phyloP scores from a whole-genome alignment of 1,140 invertebrate genomes.

The Harlomillsia oculata region DNA sequence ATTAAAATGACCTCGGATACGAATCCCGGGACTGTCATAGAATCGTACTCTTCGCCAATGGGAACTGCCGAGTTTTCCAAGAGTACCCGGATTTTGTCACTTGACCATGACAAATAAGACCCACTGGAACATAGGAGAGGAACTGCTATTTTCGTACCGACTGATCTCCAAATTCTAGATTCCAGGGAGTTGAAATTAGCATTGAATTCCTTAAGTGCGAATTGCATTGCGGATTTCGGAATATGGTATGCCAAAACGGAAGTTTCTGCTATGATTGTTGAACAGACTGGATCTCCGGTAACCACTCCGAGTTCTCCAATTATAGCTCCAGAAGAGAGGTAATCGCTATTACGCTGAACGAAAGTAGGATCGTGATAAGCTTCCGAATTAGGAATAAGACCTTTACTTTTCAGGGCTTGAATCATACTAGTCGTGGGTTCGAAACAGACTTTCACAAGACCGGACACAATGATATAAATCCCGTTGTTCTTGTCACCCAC shows the following conservation, averaged over 20 bases:
- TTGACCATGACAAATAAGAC: conserved; percentile 15
- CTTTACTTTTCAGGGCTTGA: neutral
- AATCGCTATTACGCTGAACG: conserved; percentile 38
- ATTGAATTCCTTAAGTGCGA: conserved; percentile 14
- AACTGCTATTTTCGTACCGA: conserved; percentile 34
- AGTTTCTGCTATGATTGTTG: conserved; percentile 42
- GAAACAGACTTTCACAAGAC: conserved; percentile 40
- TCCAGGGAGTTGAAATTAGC: conserved; percentile 21
- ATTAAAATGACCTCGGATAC: conserved; percentile 24
- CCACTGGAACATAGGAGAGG: too few relatives aligned
- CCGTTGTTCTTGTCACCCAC: conserved; percentile 36
- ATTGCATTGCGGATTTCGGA: conserved; percentile 18
- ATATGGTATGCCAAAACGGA: conserved; percentile 38
- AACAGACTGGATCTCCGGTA: conserved; percentile 38
- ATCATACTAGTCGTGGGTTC: conserved; percentile 13
- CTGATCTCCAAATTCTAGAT: conserved; percentile 37
- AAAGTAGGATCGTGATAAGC: conserved; percentile 27
- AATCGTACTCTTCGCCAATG: conserved; percentile 12
- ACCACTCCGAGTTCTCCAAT: conserved; percentile 44
- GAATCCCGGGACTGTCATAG: conserved; percentile 25
- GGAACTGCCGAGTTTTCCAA: conserved; percentile 37
- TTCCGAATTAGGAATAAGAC: conserved; percentile 29
- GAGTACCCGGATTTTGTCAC: conserved; percentile 35
- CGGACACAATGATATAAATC: conserved; percentile 41
- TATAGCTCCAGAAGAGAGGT: conserved; percentile 41